These are phyloP conservation scores for Tachina fera DNA, from an alignment of 2,888 invertebrate species.

Conservation along the genomic window DNA sequence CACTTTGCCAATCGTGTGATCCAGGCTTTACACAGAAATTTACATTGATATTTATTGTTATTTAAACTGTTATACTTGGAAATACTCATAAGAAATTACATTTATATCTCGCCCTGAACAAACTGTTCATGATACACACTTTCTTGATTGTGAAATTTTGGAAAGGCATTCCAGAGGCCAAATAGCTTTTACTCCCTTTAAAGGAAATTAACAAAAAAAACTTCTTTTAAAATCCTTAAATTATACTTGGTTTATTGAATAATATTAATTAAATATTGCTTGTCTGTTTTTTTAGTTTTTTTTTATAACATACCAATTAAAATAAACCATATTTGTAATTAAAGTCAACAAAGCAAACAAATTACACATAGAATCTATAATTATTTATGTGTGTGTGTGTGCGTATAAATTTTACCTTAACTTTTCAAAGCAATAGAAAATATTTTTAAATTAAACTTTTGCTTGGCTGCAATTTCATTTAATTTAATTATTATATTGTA, in stretches of 20 bases:
- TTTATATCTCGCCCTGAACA: no score
- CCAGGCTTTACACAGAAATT: no score
- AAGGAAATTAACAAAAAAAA: no score
- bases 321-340: neutral
- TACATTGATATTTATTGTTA: no score
- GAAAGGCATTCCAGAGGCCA: no score
- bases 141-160: no score
- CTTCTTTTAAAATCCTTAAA: no score
- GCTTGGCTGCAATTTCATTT: slow-evolving; percentile 19
- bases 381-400: neutral
- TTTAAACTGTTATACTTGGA: no score
- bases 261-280: slow-evolving; percentile 17
- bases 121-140: no score
- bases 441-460: slow-evolving; percentile 6
- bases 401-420: neutral
- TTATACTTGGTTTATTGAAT: neutral
- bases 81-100: no score
- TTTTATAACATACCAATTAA: neutral
- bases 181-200: no score
- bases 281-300: neutral
- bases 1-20: no score
- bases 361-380: neutral
- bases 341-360: neutral
- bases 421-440: neutral
- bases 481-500: slow-evolving; percentile 57